phyloP scores from a whole-genome alignment of 2,797 vertebrate genomes.

The Erpetoichthys calabaricus region DNA sequence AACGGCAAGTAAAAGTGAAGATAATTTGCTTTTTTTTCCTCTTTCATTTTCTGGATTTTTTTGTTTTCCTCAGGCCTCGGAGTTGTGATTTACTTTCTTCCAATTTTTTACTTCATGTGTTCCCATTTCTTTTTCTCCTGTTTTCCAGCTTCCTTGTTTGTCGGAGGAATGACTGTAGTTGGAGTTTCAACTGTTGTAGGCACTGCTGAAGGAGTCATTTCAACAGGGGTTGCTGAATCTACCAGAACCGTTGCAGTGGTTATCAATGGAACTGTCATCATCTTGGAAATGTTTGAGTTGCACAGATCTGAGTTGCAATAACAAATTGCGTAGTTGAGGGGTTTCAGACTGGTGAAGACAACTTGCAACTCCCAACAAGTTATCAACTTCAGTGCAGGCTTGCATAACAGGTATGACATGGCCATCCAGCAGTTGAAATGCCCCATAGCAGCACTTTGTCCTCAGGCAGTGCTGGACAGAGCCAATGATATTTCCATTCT shows the following conservation, averaged over 20 bases:
- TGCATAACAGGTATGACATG: too few species aligned
- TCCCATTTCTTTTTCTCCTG: slow-evolving; percentile 73
- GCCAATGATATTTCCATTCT: slow-evolving; percentile 30
- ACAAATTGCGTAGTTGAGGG: slow-evolving; percentile 18
- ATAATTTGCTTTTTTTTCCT: too few species aligned
- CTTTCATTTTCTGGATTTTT: slow-evolving; percentile 4
- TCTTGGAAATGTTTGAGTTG: slow-evolving; percentile 36
- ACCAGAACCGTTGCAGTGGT: slow-evolving; percentile 35
- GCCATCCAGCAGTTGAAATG: slow-evolving; percentile 11
- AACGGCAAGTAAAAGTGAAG: too few species aligned
- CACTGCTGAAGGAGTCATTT: slow-evolving; percentile 39
- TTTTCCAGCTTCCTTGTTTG: slow-evolving; percentile 63
- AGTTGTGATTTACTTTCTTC: slow-evolving; percentile 84
- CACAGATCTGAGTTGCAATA: slow-evolving; percentile 42
- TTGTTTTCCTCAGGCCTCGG: slow-evolving; percentile 63
- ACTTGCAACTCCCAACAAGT: too few species aligned
- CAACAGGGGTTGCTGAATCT: slow-evolving; percentile 45
- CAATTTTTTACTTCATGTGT: slow-evolving; percentile 84
- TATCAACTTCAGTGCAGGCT: too few species aligned
- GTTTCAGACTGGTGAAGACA: too few species aligned
- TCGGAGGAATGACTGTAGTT: slow-evolving; percentile 38
- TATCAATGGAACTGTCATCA: slow-evolving; percentile 18
- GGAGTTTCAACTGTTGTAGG: slow-evolving; percentile 44
- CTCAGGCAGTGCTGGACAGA: slow-evolving; percentile 34
- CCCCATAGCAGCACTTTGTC: slow-evolving; percentile 35